Conservation (phyloP, 2,888 invertebrate genomes). For the Dilophus febrilis region DNA sequence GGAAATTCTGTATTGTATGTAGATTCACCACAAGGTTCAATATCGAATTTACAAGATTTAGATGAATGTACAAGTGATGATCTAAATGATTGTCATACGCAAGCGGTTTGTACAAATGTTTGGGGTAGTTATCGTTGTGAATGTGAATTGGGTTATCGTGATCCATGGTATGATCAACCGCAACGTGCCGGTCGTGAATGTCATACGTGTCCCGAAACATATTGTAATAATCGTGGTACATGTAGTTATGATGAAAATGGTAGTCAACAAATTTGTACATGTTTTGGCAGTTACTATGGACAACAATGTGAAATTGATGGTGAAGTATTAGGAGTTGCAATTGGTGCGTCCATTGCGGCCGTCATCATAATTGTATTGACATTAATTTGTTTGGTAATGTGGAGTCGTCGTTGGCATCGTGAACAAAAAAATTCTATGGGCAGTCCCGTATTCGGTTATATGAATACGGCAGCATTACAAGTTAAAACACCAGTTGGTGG, state of each 20-base stretch:
- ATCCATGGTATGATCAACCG: conserved; percentile 51
- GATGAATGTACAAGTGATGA: conserved; percentile 73
- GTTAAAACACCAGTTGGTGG: conserved; percentile 33
- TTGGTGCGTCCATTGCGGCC: conserved; percentile 78
- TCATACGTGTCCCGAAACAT: conserved; percentile 54
- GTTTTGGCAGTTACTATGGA: conserved; percentile 76
- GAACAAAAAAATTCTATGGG: conserved; percentile 67
- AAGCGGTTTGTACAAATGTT: conserved; percentile 61
- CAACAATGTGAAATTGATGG: conserved; percentile 80
- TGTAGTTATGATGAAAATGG: conserved; percentile 56
- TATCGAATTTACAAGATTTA: conserved; percentile 60
- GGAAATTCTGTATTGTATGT: conserved; percentile 76
- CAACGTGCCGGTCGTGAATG: conserved; percentile 57
- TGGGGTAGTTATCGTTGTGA: conserved; percentile 59
- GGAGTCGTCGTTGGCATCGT: conserved; percentile 84
- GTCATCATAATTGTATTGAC: conserved; percentile 77
- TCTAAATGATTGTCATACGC: conserved; percentile 67
- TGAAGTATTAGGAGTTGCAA: conserved; percentile 78
- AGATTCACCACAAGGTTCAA: conserved; percentile 61
- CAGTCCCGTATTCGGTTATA: conserved; percentile 75
- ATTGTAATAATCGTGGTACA: conserved; percentile 72
- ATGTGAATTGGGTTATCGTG: conserved; percentile 59
- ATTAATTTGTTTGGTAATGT: conserved; percentile 70
- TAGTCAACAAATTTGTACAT: conserved; percentile 36
- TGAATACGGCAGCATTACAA: conserved; percentile 57